Percentiles rank a stretch among this genome's conserved stretches.
These are phyloP conservation scores for Campoletis sonorensis DNA, from an alignment of 1,140 invertebrate species.

Conservation along the genomic window DNA sequence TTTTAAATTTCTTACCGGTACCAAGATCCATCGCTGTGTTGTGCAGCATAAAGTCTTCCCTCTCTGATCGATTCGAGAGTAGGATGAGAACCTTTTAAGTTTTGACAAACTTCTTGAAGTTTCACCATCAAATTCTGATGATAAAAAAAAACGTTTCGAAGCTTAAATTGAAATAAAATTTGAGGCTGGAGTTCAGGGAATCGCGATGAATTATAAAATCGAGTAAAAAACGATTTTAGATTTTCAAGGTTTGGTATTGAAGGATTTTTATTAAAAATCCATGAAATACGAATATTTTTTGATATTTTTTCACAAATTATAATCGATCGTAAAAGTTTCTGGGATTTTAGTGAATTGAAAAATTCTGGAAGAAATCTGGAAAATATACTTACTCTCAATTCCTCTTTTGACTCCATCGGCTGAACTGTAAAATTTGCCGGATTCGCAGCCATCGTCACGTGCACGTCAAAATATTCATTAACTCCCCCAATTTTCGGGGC, in stretches of 20 bases:
- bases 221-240: no score
- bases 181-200: no score
- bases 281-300: no score
- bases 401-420: conserved; percentile 53
- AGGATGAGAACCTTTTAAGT: conserved; percentile 60
- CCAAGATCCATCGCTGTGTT: conserved; percentile 77
- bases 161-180: no score
- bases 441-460: conserved; percentile 79
- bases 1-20: conserved; percentile 75
- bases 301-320: no score
- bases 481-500: conserved; percentile 69
- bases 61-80: conserved; percentile 69
- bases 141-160: conserved; percentile 7
- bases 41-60: conserved; percentile 77
- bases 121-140: conserved; percentile 75
- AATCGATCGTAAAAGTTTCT: no score
- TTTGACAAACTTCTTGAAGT: conserved; percentile 73
- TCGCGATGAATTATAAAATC: no score
- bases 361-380: not conserved
- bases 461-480: conserved; percentile 77
- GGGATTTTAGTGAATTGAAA: no score
- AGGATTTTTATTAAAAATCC: no score
- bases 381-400: conserved; percentile 59
- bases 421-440: conserved; percentile 79
- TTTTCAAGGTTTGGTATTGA: no score